Evolutionary conservation across 1,140 invertebrate species (phyloP), one percentile per base, ranked within the genome.

Genomic region (Drosophila grimshawi): DNA sequence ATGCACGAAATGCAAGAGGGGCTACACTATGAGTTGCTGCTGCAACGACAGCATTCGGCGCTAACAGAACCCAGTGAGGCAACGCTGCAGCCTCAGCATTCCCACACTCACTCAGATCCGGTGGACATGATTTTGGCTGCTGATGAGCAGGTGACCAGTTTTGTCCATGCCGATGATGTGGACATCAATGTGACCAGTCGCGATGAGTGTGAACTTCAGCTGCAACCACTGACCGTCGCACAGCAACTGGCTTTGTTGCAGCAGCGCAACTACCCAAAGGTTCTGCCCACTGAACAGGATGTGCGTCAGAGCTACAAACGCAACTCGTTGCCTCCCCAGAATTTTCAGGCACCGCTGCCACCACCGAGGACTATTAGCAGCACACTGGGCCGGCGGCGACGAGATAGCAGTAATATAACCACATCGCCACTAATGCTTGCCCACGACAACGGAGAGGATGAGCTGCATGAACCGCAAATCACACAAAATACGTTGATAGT

Each of bases 231-330:
- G 8, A 95, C 94, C 6, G 94, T 95, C 3, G 95, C 95, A 78
- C 96, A 97, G 81, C 94, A 96, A 2, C 92, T 97, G 43, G 93
- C 94, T 53, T 95, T 95, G 4, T 96, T 97, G 33, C 95, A 96
- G 91, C 93, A 95, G 64, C 93, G 96, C 70, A 97, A 97, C 81
- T 97, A 95, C 89, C 96, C 96, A 0, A 97, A 97, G 94, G 96
- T 97, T 4, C 85, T 97, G 32, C 96, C 96, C 19, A 96, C 90
- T 56, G 81, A 59, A 2, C 79, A 88, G 46, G 83, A 85, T 11
- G 59, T 81, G 48, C 57, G 61, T 27, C 33, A 52, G 46, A 69
- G 53, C 19, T 57, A 76, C 52, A 90, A 86, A 35, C 62, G 83
- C 5, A 92, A 92, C 48, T 92, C 91, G 5, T 51, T 92, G 72